Evolutionary conservation across 2,888 invertebrate species (phyloP), one percentile per base, ranked within the genome.

Genomic region (Drosophila neutralis): DNA sequence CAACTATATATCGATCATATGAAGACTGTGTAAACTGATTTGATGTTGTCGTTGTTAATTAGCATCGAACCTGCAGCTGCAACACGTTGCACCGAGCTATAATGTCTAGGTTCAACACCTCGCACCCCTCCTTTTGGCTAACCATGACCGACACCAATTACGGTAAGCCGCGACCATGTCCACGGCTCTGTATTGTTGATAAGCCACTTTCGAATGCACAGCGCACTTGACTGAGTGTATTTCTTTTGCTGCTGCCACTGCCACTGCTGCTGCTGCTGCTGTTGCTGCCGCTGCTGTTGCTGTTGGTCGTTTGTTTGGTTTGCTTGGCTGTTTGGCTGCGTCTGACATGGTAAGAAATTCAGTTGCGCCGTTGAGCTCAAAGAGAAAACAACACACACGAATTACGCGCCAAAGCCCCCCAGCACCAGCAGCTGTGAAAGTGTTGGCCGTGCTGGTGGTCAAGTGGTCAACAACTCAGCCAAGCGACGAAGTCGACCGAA

Each of bases 281-380:
- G 13, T 24, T 56, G 62, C 27, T 49, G 58, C 13, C 35, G 57
- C 4, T 62, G 65, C 21, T 45, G 62, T 33, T 62, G 80, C 40
- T 69, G 75, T 61, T 74, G 59, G 56, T 67, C 57, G 33, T 21
- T 24, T 24, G 73, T 66, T 56, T 71, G 62, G 67, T 56, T 56
- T 40, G 48, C 60, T 54, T 76, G 62, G 68, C 60, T 60, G 66
- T 78, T 82, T 77, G 78, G 64, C 63, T 65, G 76, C 65, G 76
- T 78, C 64, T 69, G 84, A 67, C 64, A 61, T 73, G 69, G 54
- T 68, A 76, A 76, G 74, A 78, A 86, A 80, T 84, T 88, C 84
- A 85, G 85, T 85, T 88, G 85, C 84, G 80, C 79, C 84, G 87
- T 66, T 71, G 85, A 87, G 86, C 83, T 82, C 89, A 82, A 84